phyloP scores from a whole-genome alignment of 2,113 vertebrate genomes.

The Saimiri boliviensis region DNA sequence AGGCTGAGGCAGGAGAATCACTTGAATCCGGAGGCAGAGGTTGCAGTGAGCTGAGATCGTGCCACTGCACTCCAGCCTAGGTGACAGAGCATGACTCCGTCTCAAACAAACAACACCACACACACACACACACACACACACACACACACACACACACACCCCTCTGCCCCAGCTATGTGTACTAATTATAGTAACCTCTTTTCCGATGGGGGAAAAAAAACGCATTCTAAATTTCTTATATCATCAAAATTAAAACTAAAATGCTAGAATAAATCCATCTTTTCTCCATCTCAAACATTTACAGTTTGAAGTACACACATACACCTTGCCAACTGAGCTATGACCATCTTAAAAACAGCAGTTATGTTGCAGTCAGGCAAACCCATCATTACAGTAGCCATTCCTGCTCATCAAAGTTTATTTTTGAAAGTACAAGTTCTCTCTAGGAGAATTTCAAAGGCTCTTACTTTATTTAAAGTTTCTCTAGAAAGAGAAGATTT shows the following conservation, averaged over 20 bases:
- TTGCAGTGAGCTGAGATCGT: no score
- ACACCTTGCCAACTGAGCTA: neutral
- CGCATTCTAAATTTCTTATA: neutral
- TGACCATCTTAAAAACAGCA: neutral
- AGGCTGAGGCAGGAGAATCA: no score
- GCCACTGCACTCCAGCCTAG: no score
- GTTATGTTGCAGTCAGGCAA: neutral
- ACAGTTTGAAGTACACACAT: neutral
- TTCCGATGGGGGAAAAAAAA: neutral
- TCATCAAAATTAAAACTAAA: neutral
- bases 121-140: no score
- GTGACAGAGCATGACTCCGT: no score
- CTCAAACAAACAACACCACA: no score
- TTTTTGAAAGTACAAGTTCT: neutral
- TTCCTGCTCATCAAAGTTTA: neutral
- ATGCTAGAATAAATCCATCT: neutral
- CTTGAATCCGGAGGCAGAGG: no score
- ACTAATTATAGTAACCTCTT: neutral
- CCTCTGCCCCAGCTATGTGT: conserved; percentile 50
- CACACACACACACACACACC: no score
- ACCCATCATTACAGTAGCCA: neutral
- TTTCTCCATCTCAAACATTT: neutral
- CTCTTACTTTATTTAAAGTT: conserved; percentile 7
- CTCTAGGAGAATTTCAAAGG: neutral
- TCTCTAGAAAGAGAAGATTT: neutral